Evolutionary conservation across 2,888 invertebrate genomes (phyloP).

Genomic region (Caenorhabditis sp.): DNA sequence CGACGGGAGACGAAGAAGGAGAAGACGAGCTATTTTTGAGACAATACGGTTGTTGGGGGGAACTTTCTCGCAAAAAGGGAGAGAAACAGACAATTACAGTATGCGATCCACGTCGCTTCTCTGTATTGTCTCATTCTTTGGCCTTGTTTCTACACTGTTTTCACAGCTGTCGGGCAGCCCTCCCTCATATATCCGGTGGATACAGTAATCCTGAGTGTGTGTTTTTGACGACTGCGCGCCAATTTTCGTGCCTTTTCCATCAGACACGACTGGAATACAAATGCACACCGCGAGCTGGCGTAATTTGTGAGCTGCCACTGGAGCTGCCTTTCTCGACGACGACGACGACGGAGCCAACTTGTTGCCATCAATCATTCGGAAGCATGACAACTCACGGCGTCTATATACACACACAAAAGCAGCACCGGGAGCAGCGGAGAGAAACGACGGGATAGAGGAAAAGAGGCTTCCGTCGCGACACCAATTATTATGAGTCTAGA

Average conservation of each 20-base stretch:
- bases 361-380: slow-evolving; percentile 41
- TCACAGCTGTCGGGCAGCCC: slow-evolving; percentile 27
- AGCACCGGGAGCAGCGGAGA: not conserved
- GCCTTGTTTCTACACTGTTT: slow-evolving; percentile 22
- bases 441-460: not conserved
- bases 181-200: too few species aligned
- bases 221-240: slow-evolving; percentile 2
- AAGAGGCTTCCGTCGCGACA: not conserved
- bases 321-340: slow-evolving; percentile 29
- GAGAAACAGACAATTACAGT: too few species aligned
- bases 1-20: not conserved
- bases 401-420: slow-evolving; percentile 8
- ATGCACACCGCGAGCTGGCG: slow-evolving; percentile 23
- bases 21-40: not conserved
- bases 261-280: slow-evolving; percentile 19
- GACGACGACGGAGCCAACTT: slow-evolving; percentile 30
- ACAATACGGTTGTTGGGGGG: not conserved
- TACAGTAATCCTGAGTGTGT: not conserved
- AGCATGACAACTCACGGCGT: slow-evolving; percentile 21
- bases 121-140: not conserved
- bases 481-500: slow-evolving; percentile 27
- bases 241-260: slow-evolving; percentile 17
- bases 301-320: slow-evolving; percentile 44
- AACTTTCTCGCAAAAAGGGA: too few species aligned
- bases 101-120: too few species aligned